Evolutionary conservation across 2,113 vertebrate species (phyloP).

Genomic region (Aegithalos caudatus): DNA sequence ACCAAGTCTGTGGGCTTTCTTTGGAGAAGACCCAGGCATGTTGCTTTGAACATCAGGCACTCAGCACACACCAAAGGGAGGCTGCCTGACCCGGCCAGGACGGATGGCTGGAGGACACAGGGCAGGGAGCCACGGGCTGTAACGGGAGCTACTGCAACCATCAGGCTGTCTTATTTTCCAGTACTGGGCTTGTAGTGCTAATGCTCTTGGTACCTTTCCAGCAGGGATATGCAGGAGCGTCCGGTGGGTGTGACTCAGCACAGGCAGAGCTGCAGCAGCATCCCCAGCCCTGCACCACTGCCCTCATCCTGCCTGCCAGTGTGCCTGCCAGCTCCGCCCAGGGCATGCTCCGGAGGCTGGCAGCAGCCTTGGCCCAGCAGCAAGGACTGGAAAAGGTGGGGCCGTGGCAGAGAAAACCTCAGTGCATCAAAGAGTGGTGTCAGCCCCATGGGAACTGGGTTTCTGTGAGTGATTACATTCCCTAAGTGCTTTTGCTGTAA

Average conservation of each 20-base stretch:
- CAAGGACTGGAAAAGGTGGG: background rate
- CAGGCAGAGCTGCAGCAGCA: background rate
- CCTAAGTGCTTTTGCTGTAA: background rate
- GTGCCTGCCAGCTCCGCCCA: background rate
- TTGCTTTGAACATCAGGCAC: background rate
- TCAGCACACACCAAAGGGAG: background rate
- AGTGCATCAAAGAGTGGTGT: background rate
- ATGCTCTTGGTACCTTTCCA: constrained; percentile 48
- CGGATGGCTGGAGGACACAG: background rate
- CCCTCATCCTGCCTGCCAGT: background rate
- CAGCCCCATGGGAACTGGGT: background rate
- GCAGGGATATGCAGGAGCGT: background rate
- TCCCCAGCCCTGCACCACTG: background rate
- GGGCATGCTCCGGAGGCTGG: background rate
- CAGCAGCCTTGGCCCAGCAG: background rate
- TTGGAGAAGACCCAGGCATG: background rate
- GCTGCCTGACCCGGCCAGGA: background rate
- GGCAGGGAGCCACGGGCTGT: background rate
- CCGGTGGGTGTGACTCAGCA: constrained; percentile 3
- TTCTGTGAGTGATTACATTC: background rate
- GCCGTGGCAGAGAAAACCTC: background rate
- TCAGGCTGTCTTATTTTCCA: background rate
- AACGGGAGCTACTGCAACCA: background rate
- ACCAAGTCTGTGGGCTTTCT: background rate
- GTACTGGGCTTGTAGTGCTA: background rate